These are phyloP conservation scores for Drymonia ruficornis DNA, from an alignment of 2,888 invertebrate genomes.

Conservation along the genomic window DNA sequence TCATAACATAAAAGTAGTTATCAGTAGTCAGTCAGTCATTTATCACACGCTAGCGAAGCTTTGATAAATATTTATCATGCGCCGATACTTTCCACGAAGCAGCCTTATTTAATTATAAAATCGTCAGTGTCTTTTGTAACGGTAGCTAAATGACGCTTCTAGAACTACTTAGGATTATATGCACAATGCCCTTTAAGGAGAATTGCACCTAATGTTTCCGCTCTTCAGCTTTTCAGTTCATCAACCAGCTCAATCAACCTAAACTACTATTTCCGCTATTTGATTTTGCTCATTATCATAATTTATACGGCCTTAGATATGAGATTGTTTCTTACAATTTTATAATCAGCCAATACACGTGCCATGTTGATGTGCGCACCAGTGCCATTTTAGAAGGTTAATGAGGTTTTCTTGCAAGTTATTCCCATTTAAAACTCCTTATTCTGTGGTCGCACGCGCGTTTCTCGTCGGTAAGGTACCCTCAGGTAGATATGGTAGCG, in stretches of 20 bases:
- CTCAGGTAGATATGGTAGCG: too few relatives aligned
- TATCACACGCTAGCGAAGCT: conserved; percentile 17
- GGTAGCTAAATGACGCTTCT: neutral
- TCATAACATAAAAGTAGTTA: conserved; percentile 27
- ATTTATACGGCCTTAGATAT: conserved; percentile 1
- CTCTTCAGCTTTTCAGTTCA: too few relatives aligned
- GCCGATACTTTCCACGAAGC: conserved; percentile 9
- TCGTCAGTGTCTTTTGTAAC: neutral
- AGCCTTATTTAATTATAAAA: conserved; percentile 13
- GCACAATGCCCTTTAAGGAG: too few relatives aligned
- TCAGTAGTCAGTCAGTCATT: conserved; percentile 16
- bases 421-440: neutral
- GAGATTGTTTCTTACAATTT: neutral
- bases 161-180: too few relatives aligned
- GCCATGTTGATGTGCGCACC: neutral
- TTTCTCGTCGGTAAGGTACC: too few relatives aligned
- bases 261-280: neutral
- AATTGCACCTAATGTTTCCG: too few relatives aligned
- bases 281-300: neutral
- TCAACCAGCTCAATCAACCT: too few relatives aligned
- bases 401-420: neutral
- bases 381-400: neutral
- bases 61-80: conserved; percentile 26
- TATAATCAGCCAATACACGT: neutral
- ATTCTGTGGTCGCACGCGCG: too few relatives aligned